phyloP scores from a whole-genome alignment of 2,113 vertebrate genomes.

The Piprites chloris region DNA sequence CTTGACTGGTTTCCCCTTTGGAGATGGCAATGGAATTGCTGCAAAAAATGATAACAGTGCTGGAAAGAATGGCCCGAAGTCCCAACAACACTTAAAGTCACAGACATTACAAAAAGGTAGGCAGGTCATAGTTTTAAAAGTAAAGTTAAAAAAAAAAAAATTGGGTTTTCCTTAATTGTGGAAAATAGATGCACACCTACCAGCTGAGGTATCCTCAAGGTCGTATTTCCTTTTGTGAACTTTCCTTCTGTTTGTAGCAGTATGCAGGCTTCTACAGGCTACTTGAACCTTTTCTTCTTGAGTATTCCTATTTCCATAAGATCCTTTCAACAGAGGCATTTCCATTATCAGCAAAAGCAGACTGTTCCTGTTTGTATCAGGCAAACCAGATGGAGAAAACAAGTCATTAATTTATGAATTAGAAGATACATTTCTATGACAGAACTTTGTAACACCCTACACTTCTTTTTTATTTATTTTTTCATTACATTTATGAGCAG shows the following conservation, averaged over 20 bases:
- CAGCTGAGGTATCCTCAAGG: background rate
- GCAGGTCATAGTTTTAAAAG: background rate
- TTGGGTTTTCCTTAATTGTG: background rate
- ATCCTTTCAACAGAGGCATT: background rate
- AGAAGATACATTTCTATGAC: background rate
- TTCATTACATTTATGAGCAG: background rate
- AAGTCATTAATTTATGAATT: constrained; percentile 37
- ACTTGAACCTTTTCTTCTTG: background rate
- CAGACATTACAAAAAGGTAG: background rate
- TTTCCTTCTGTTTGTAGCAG: background rate
- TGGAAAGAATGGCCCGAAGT: background rate
- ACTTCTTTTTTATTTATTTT: background rate
- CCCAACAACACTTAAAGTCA: background rate
- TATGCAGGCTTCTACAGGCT: background rate
- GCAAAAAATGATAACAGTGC: background rate
- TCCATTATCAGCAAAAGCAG: constrained; percentile 2
- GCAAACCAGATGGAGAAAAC: constrained; percentile 9
- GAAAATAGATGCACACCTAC: background rate
- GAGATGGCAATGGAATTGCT: background rate
- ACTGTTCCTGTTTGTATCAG: background rate
- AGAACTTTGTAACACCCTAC: background rate
- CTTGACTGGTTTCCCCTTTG: background rate
- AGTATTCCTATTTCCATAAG: background rate
- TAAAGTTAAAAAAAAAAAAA: background rate
- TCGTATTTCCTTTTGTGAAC: background rate